These are phyloP conservation scores for Bubo bubo DNA, from an alignment of 2,113 vertebrate genomes.

Conservation along the genomic window DNA sequence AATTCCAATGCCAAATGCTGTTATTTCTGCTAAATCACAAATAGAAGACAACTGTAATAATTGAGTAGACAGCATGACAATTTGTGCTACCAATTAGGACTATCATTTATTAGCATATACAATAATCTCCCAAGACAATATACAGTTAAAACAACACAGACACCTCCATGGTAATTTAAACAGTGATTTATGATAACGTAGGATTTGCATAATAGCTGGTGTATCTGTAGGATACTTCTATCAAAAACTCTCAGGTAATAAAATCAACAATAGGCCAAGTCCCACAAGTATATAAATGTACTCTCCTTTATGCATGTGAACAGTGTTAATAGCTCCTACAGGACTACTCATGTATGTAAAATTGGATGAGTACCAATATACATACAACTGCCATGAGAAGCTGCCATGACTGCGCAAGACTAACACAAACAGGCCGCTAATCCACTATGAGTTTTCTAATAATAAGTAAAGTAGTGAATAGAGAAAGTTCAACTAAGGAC, in stretches of 20 bases:
- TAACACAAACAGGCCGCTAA: not conserved
- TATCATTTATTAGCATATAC: not conserved
- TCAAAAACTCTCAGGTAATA: not conserved
- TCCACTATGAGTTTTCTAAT: not conserved
- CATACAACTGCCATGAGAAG: not conserved
- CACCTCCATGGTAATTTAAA: not conserved
- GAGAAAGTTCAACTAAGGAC: not conserved
- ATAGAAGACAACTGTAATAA: not conserved
- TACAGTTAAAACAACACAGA: not conserved
- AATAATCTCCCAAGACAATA: not conserved
- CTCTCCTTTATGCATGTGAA: not conserved
- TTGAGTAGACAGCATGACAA: not conserved
- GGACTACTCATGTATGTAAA: not conserved
- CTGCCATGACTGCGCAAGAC: not conserved
- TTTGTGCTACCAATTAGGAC: not conserved
- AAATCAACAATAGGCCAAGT: not conserved
- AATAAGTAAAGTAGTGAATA: not conserved
- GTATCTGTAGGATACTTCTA: not conserved
- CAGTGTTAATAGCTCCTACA: not conserved
- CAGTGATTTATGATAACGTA: not conserved
- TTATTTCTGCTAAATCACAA: not conserved
- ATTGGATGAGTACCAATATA: not conserved
- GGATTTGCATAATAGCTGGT: not conserved
- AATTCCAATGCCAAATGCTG: not conserved
- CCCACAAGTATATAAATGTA: not conserved